Evolutionary conservation across 2,797 vertebrate genomes (phyloP).

Genomic region (Diplodus puntazzo): DNA sequence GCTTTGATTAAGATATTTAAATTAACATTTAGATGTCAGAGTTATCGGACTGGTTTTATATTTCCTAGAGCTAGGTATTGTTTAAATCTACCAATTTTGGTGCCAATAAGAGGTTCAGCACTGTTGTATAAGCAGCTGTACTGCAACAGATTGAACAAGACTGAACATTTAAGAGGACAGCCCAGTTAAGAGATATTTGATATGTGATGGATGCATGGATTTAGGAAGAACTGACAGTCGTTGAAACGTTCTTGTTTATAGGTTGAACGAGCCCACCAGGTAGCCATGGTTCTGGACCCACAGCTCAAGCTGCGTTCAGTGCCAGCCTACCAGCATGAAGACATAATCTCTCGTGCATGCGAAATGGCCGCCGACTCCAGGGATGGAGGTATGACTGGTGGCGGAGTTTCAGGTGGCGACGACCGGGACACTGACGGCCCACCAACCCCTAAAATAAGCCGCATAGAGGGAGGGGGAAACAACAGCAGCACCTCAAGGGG

Average conservation of each 20-base stretch:
- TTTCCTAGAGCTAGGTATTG: neutral
- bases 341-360: conserved; percentile 95
- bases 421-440: conserved; percentile 85
- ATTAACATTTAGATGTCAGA: no score
- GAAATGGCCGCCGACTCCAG: conserved; percentile 91
- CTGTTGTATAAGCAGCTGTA: neutral
- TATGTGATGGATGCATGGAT: neutral
- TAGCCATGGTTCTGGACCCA: conserved; percentile 98
- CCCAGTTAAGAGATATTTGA: neutral
- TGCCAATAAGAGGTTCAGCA: neutral
- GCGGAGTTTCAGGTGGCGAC: conserved; percentile 86
- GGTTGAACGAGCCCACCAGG: conserved; percentile 96
- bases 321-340: conserved; percentile 97
- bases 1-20: neutral
- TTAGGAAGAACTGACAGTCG: neutral
- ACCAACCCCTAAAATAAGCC: conserved; percentile 79
- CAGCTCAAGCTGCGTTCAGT: conserved; percentile 96
- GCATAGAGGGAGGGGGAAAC: conserved; percentile 75
- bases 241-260: conserved; percentile 40
- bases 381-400: conserved; percentile 84
- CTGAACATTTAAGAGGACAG: neutral
- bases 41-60: neutral
- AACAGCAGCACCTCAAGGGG: conserved; percentile 62
- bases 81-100: neutral
- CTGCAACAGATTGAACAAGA: neutral